Conservation (phyloP, 2,113 vertebrate species). For the Oreochromis niloticus region DNA sequence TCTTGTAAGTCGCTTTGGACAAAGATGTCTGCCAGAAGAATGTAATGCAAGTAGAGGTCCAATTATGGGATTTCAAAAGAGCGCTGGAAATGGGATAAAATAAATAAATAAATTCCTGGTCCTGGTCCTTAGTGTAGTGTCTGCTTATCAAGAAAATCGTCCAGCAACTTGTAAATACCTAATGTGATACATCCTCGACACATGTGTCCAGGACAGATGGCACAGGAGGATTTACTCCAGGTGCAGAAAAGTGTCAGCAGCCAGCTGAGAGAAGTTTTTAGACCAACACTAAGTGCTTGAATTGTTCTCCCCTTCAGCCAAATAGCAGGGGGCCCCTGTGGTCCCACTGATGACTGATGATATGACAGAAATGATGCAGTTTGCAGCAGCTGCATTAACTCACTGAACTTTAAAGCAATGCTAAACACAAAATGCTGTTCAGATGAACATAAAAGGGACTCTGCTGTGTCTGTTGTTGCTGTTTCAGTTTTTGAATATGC, state of each 20-base stretch:
- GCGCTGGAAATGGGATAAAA: background rate
- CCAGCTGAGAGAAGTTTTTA: background rate
- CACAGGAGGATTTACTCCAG: background rate
- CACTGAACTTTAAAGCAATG: background rate
- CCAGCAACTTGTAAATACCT: background rate
- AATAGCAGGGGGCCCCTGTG: background rate
- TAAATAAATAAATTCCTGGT: background rate
- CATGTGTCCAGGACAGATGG: background rate
- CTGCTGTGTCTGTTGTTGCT: background rate
- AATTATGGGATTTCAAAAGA: background rate
- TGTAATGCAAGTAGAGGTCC: background rate
- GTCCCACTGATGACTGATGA: background rate
- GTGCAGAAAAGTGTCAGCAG: background rate
- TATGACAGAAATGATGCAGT: background rate
- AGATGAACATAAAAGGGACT: background rate
- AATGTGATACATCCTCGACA: background rate
- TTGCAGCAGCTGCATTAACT: background rate
- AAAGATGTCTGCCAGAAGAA: background rate
- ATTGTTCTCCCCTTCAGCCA: background rate
- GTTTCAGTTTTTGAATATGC: background rate
- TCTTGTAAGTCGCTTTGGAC: background rate
- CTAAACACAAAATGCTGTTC: background rate
- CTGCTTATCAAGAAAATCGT: background rate
- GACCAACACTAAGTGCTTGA: slow-evolving; percentile 4
- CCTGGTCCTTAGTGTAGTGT: background rate